phyloP scores from a whole-genome alignment of 2,888 invertebrate species.

The Tineola bisselliella region DNA sequence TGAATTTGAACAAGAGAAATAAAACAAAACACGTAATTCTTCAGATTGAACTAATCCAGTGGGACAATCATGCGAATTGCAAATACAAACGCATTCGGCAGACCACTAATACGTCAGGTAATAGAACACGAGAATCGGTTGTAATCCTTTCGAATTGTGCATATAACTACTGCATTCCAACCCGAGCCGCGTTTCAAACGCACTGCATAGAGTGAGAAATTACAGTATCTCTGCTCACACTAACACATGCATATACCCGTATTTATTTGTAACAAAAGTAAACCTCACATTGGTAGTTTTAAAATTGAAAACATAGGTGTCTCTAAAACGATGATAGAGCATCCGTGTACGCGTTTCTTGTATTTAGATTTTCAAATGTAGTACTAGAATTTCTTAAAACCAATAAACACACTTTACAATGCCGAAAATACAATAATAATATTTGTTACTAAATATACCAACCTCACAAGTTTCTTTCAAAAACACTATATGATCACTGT shows the following conservation, averaged over 20 bases:
- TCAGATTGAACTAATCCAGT: background rate
- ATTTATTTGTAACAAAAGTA: background rate
- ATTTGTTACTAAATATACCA: too few relatives aligned
- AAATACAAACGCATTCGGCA: conserved; percentile 23
- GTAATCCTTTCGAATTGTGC: conserved; percentile 61
- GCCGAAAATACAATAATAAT: too few relatives aligned
- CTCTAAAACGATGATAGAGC: background rate
- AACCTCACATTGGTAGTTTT: background rate
- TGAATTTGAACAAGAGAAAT: background rate
- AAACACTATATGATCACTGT: too few relatives aligned
- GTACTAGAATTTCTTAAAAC: background rate
- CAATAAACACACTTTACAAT: too few relatives aligned
- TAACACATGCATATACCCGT: background rate
- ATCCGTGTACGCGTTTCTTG: background rate
- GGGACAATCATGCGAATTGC: background rate
- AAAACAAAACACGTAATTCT: background rate
- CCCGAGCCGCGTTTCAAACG: conserved; percentile 32
- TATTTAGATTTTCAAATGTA: background rate
- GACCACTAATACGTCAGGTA: conserved; percentile 50
- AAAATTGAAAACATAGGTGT: background rate
- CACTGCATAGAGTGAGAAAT: conserved; percentile 16
- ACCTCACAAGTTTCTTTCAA: too few relatives aligned
- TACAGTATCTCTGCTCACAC: background rate
- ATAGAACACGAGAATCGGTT: conserved; percentile 44
- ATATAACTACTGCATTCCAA: conserved; percentile 49